Evolutionary conservation across 2,797 vertebrate genomes (phyloP).

Genomic region (Microtus agrestis): DNA sequence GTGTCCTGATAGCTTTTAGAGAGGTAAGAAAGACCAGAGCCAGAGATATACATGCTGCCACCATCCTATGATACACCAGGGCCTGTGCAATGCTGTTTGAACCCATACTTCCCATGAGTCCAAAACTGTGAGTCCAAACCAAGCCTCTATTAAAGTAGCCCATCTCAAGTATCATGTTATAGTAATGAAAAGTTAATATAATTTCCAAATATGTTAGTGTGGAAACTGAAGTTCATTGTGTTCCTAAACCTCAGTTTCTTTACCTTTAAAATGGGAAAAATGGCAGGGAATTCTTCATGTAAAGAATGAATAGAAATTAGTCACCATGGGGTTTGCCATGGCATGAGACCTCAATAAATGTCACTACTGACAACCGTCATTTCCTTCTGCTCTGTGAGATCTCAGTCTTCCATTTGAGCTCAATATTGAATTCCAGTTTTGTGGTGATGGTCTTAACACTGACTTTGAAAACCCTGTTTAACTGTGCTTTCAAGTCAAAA

Average conservation of each 20-base stretch:
- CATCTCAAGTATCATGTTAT: background rate
- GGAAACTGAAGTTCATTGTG: background rate
- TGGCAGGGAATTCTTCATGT: background rate
- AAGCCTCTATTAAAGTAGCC: background rate
- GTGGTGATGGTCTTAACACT: background rate
- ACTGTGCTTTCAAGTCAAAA: background rate
- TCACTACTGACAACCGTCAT: background rate
- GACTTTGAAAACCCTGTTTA: background rate
- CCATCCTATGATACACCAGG: background rate
- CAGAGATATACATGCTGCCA: background rate
- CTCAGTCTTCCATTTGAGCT: background rate
- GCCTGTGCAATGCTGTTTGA: background rate
- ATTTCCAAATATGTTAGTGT: background rate
- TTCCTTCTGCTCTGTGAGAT: background rate
- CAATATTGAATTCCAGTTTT: background rate
- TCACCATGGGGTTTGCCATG: background rate
- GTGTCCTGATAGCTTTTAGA: background rate
- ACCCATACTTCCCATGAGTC: background rate
- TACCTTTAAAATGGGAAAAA: constrained; percentile 22
- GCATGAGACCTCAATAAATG: background rate
- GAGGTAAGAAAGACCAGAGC: background rate
- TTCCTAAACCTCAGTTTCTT: background rate
- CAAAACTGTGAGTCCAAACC: background rate
- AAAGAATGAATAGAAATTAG: background rate
- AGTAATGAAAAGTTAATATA: background rate